Conservation (phyloP, 2,113 vertebrate genomes). For the Cynocephalus volans region DNA sequence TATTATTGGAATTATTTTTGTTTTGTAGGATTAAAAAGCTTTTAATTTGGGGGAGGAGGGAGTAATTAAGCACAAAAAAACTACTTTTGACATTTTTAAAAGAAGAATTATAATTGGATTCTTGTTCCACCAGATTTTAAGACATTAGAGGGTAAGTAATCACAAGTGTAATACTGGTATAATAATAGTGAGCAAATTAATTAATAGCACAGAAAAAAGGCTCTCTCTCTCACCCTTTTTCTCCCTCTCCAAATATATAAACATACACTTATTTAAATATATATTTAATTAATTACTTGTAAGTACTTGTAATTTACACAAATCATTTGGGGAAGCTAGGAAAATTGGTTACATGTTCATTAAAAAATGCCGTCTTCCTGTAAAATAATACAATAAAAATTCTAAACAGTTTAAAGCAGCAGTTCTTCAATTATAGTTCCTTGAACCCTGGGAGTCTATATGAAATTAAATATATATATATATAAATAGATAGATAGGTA, state of each 20-base stretch:
- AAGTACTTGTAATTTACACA: background rate
- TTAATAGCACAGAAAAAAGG: background rate
- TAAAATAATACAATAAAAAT: background rate
- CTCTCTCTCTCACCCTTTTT: background rate
- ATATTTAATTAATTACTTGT: background rate
- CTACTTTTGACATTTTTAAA: background rate
- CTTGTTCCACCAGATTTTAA: background rate
- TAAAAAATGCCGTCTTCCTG: background rate
- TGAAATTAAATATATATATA: too few species aligned
- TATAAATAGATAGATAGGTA: too few species aligned
- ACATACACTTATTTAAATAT: background rate
- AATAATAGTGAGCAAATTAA: background rate
- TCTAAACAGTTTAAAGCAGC: background rate
- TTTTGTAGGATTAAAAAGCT: background rate
- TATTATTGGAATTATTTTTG: slow-evolving; percentile 5
- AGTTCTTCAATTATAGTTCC: background rate
- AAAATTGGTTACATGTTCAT: background rate
- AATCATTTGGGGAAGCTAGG: background rate
- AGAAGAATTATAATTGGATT: background rate
- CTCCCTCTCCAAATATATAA: too few species aligned
- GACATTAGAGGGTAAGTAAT: slow-evolving; percentile 6
- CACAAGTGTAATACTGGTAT: background rate
- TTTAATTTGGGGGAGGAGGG: background rate
- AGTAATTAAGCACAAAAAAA: background rate
- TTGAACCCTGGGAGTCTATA: background rate